Conservation (phyloP, 2,888 invertebrate genomes). For the Idaea straminata region DNA sequence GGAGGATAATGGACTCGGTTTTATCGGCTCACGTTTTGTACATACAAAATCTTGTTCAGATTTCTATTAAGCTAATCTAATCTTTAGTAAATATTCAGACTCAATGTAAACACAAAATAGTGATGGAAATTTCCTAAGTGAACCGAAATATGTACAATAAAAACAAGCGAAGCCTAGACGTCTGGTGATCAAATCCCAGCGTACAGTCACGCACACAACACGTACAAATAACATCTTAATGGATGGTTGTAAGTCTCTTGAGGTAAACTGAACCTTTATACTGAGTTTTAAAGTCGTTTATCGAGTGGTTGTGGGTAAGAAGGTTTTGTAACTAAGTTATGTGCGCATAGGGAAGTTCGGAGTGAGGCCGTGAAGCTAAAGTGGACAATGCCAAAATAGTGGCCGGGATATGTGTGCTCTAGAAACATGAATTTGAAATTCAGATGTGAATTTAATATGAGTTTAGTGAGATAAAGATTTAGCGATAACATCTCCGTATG, state of each 20-base stretch:
- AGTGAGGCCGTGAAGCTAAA: neutral
- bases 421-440: neutral
- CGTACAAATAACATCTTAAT: neutral
- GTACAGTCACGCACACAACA: neutral
- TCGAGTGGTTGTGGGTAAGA: neutral
- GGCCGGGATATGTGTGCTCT: neutral
- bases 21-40: neutral
- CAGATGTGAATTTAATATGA: neutral
- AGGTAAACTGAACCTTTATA: neutral
- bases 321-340: neutral
- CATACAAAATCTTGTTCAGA: neutral
- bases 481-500: neutral
- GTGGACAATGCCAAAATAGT: neutral
- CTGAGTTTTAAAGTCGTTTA: neutral
- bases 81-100: neutral
- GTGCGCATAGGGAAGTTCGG: neutral
- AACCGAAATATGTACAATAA: neutral
- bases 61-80: neutral
- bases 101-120: neutral
- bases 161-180: neutral
- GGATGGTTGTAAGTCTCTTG: neutral
- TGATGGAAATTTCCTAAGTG: no score
- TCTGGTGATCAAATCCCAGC: conserved; percentile 1
- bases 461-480: neutral
- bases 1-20: neutral